Evolutionary conservation across 1,140 invertebrate species (phyloP).

Genomic region (Neotoxoptera formosana): DNA sequence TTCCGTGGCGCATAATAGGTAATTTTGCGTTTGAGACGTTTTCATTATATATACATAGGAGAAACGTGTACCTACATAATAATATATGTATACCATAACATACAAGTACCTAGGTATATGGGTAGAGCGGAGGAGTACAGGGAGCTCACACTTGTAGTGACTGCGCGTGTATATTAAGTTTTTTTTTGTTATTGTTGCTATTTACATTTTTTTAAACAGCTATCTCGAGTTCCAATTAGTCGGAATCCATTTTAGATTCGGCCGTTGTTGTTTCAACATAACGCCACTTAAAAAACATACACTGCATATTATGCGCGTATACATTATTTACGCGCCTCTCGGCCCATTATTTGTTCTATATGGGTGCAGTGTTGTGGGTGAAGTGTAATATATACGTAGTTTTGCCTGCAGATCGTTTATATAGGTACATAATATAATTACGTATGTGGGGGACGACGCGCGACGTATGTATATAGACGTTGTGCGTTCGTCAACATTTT

Average conservation of each 20-base stretch:
- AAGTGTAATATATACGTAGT: neutral
- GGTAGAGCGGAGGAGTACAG: neutral
- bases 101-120: neutral
- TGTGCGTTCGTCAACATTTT: neutral
- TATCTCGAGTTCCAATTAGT: conserved; percentile 10
- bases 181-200: neutral
- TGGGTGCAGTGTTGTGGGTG: neutral
- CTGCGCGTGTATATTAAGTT: neutral
- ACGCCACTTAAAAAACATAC: neutral
- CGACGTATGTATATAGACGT: neutral
- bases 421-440: neutral
- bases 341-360: neutral
- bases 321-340: neutral
- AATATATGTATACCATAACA: neutral
- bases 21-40: neutral
- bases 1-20: neutral
- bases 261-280: conserved; percentile 17
- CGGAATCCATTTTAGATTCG: neutral
- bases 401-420: neutral
- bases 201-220: conserved; percentile 16
- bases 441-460: neutral
- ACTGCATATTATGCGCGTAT: neutral
- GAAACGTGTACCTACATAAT: neutral
- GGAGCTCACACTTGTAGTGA: neutral
- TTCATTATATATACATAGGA: neutral